Evolutionary conservation across 2,888 invertebrate species (phyloP).

Genomic region (Caenorhabditis japonica): DNA sequence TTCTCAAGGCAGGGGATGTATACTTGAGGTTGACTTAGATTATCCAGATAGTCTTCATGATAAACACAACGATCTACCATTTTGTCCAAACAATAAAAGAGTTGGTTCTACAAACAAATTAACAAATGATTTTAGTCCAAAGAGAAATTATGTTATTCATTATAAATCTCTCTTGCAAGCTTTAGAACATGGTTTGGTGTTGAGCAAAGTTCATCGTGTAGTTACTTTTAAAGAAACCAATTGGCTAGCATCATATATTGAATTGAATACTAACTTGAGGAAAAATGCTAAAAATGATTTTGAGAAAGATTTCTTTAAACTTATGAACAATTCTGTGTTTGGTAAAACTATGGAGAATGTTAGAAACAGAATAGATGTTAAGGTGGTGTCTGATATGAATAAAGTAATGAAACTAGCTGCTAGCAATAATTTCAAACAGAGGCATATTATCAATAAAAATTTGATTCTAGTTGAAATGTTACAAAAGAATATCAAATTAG

Average conservation of each 20-base stretch:
- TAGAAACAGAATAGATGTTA: conserved; percentile 77
- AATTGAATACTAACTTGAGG: conserved; percentile 62
- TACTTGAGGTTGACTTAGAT: conserved; percentile 78
- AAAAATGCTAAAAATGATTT: conserved; percentile 74
- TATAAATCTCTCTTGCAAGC: conserved; percentile 54
- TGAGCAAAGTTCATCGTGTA: conserved; percentile 68
- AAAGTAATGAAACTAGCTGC: conserved; percentile 40
- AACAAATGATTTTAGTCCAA: conserved; percentile 54
- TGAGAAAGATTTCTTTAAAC: conserved; percentile 78
- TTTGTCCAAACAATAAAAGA: conserved; percentile 63
- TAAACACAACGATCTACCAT: conserved; percentile 74
- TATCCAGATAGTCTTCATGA: conserved; percentile 78
- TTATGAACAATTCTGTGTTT: conserved; percentile 77
- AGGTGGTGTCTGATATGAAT: conserved; percentile 32
- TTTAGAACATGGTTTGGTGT: conserved; percentile 58
- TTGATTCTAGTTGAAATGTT: conserved; percentile 56
- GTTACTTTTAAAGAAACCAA: conserved; percentile 63
- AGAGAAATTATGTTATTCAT: conserved; percentile 66
- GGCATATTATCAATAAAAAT: conserved; percentile 50
- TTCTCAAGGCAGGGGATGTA: conserved; percentile 70
- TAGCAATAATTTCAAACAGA: conserved; percentile 56
- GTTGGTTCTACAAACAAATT: conserved; percentile 52
- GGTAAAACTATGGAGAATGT: conserved; percentile 79
- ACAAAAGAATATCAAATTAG: conserved; percentile 47
- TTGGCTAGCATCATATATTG: conserved; percentile 55